Evolutionary conservation across 92 coral and sea anemone genomes (phyloP), one percentile per base, ranked within the genome.

Genomic region (Paragorgia papillata): DNA sequence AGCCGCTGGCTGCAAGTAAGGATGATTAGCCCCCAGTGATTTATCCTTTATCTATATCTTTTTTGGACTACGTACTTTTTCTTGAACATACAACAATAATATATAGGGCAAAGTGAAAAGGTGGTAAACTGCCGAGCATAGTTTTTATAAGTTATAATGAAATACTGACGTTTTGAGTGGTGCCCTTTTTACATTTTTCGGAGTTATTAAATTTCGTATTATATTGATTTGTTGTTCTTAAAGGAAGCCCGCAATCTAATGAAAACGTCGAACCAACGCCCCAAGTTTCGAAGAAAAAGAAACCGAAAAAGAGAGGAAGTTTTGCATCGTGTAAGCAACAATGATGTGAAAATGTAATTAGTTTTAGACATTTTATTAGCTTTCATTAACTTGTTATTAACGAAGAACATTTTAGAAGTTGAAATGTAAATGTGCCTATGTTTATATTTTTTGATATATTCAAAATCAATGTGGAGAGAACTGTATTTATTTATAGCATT

Each of bases 271-370:
- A 92, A 0, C 14, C 89, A 9, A 84, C 84, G 20, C n/a, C n/a
- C n/a, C 67, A 85, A 59, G 76, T 87, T 56, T 80, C 82, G 79
- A 90, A 82, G 76, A 85, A 89, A 70, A 88, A 80, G 49, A 76
- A 92, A 37, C 69, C 83, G 44, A 67, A 88, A 17, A 93, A 93
- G 65, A 86, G 87, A 81, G 96, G 96, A 46, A 93, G 97, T 57
- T 86, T 93, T 50, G 96, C 86, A 40, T 93, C 97, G 28, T 93
- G 97, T 83, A 88, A 88, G 84, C 82, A 90, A 10, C 92, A 92
- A 49, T 92, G 81, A 84, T 69, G 65, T 24, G 13, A 25, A 37
- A 33, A 71, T 40, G 53, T 46, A 46, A 46, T 6, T 46, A 6
- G 15, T 46, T 46, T 7, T 46, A 46, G 53, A 46, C 12, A 6